Base-by-base conservation (phyloP, 2,888 invertebrate species). In the Apotomis turbidana region DNA sequence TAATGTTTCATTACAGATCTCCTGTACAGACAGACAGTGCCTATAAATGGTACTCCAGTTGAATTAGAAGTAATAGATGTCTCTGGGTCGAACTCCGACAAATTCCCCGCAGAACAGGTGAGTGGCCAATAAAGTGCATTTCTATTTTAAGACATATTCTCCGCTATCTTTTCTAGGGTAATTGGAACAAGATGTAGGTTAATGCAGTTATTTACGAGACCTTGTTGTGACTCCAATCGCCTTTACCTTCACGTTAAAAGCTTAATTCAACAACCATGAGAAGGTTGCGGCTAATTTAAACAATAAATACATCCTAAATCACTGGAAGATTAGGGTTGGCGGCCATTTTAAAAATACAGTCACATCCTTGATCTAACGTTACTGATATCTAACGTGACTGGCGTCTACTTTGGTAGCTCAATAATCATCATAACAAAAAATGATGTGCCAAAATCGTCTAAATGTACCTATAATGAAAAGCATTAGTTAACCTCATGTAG, bases 11-110 rank as follows among this genome's bases (percentile, higher is more conserved):
- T 94, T 94, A 63, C 95, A 96, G 97, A 97, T 94, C 94, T 97
- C 73, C 93, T 97, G 63, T 97, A 97, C 89, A 94, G 95, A 83
- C 97, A 97, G 87, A 96, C 95, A 15, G 94, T 97, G 75, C 95
- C 95, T 46, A 95, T 96, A 78, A 96, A 96, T 85, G 96, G 96
- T 79, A 94, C 95, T 61, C 94, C 95, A 38, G 91, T 96, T 76
- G 96, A 97, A 85, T 94, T 97, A 74, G 97, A 97, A 90, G 96
- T 97, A 75, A 96, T 97, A 75, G 97, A 97, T 88, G 96, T 97
- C 68, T 96, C 96, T 78, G 96, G 96, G 76, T 95, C 95, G 78
- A 95, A 95, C 85, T 94, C 94, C 75, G 95, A 94, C 87, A 94
- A 94, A 87, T 94, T 94, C 79, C 94, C 94, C 69, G 86, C 94